Evolutionary conservation across 2,888 invertebrate genomes (phyloP).

Genomic region (Dorcus hopei): DNA sequence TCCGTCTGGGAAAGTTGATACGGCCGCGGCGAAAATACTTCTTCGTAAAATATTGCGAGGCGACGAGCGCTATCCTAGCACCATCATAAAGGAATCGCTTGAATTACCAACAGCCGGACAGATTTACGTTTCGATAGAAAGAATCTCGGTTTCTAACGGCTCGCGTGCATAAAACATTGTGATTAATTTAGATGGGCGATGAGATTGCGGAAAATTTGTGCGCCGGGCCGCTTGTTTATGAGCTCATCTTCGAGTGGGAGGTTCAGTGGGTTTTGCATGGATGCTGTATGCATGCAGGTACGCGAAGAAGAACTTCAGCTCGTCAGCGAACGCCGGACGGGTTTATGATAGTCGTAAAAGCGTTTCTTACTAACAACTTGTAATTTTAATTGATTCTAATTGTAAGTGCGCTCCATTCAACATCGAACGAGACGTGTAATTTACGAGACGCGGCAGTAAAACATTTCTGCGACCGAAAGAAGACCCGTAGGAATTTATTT

Average conservation of each 20-base stretch:
- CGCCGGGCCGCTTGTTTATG: constrained; percentile 25
- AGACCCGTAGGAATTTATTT: no score
- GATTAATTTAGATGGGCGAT: constrained; percentile 28
- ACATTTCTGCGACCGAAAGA: no score
- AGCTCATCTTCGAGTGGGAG: constrained; percentile 27
- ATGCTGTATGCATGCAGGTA: neutral
- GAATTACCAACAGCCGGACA: constrained; percentile 21
- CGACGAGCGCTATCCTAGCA: neutral
- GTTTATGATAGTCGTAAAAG: neutral
- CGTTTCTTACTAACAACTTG: neutral
- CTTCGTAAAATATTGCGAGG: neutral
- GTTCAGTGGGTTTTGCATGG: constrained; percentile 22
- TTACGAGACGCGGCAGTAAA: neutral
- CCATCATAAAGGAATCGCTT: constrained; percentile 19
- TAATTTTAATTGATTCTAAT: constrained; percentile 3
- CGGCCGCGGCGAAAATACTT: constrained; percentile 2
- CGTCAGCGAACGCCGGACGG: neutral
- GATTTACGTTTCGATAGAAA: constrained; percentile 18
- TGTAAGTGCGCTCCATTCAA: neutral
- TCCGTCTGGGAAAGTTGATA: neutral
- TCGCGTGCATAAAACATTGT: constrained; percentile 27
- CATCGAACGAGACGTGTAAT: neutral
- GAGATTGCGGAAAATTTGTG: constrained; percentile 30
- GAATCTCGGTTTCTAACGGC: constrained; percentile 24
- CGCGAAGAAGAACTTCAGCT: neutral